phyloP scores from a whole-genome alignment of 30 jellyfish, hydroid and myxozoan species.

The Cassiopea andromeda region DNA sequence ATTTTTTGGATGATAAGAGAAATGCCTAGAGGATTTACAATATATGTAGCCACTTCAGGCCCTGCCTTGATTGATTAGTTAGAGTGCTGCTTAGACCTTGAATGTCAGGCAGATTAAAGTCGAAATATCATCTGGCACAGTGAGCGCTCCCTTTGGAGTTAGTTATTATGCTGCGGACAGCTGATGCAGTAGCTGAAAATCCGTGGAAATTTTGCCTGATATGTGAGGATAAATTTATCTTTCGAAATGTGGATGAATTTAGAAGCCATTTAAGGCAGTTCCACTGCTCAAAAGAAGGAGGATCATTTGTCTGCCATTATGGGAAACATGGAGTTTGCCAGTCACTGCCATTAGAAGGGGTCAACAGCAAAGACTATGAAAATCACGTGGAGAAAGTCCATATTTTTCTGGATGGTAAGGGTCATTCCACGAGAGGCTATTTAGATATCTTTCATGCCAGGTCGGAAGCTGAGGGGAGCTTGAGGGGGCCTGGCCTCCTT shows the following conservation, averaged over 20 bases:
- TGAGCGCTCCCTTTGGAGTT: not conserved
- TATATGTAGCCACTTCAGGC: too few relatives aligned
- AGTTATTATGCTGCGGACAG: constrained; percentile 71
- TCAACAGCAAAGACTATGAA: constrained; percentile 85
- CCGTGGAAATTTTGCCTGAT: constrained; percentile 92
- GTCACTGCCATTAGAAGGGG: constrained; percentile 97
- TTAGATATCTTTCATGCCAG: not conserved
- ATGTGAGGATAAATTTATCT: constrained; percentile 70
- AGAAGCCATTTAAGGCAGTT: constrained; percentile 78
- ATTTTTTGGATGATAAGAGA: too few relatives aligned
- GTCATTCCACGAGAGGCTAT: not conserved
- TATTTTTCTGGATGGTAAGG: constrained; percentile 83
- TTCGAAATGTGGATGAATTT: constrained; percentile 75
- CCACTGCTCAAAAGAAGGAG: constrained; percentile 98
- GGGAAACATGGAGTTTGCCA: constrained; percentile 97
- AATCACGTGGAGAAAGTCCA: constrained; percentile 95
- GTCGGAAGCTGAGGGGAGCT: too few relatives aligned
- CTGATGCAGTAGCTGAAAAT: constrained; percentile 95
- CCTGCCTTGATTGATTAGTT: too few relatives aligned
- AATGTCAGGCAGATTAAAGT: not conserved
- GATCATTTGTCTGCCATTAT: constrained; percentile 95
- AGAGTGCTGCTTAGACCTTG: too few relatives aligned
- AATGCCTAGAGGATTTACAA: too few relatives aligned
- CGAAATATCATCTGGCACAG: not conserved
- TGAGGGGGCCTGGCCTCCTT: too few relatives aligned